A percentile compares a stretch with the other conserved stretches of the same genome.
phyloP scores from a whole-genome alignment of 2,888 invertebrate species.

The Drosophila subsilvestris region DNA sequence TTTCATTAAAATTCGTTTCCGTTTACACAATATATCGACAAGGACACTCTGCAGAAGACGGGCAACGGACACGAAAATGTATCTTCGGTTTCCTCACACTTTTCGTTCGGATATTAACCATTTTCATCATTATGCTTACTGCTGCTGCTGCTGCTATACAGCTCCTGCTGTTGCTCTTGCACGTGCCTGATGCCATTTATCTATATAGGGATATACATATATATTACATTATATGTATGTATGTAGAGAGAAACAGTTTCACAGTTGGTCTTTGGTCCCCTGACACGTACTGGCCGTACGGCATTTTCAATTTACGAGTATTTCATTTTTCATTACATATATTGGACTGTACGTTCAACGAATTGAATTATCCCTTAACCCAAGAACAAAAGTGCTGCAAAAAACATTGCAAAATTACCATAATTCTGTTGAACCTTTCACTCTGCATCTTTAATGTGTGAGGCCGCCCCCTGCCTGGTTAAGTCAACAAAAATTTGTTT shows the following conservation, averaged over 20 bases:
- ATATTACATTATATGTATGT: not conserved
- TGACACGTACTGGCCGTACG: conserved; percentile 28
- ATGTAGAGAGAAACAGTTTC: not conserved
- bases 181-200: conserved; percentile 51
- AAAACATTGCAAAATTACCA: conserved; percentile 45
- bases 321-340: conserved; percentile 44
- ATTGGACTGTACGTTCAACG: conserved; percentile 33
- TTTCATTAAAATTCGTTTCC: conserved; percentile 48
- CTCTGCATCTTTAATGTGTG: conserved; percentile 40
- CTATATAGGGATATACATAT: conserved; percentile 1
- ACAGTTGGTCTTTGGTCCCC: conserved; percentile 5
- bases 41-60: conserved; percentile 10
- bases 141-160: conserved; percentile 17
- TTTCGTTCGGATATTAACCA: conserved; percentile 41
- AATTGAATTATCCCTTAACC: conserved; percentile 36
- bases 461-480: conserved; percentile 31
- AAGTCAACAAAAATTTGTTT: conserved; percentile 71
- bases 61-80: conserved; percentile 1
- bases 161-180: conserved; percentile 10
- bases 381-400: conserved; percentile 25
- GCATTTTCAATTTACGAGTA: conserved; percentile 35
- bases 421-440: conserved; percentile 39
- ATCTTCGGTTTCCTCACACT: conserved; percentile 21
- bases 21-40: conserved; percentile 12
- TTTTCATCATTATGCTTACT: conserved; percentile 47